These are phyloP conservation scores for Okamejei kenojei DNA, from an alignment of 2,797 vertebrate genomes.

Conservation along the genomic window DNA sequence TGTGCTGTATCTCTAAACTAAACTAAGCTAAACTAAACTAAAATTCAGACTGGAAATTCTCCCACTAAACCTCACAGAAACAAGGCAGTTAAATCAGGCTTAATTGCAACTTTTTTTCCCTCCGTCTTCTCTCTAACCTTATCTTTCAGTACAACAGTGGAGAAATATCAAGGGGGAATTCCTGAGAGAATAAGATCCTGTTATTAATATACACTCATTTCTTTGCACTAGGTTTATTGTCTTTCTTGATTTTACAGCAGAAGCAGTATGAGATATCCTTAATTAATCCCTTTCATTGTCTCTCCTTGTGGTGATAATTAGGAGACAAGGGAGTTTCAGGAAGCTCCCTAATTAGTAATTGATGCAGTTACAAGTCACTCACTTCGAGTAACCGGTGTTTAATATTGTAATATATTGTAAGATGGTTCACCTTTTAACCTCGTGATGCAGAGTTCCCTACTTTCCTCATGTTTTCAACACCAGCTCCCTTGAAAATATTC, in stretches of 20 bases:
- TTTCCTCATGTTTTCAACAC: not conserved
- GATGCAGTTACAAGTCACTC: not conserved
- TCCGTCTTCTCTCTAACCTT: not conserved
- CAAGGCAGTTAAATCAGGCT: not conserved
- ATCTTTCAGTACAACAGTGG: not conserved
- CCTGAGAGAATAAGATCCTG: not conserved
- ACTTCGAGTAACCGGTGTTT: not conserved
- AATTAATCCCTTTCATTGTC: not conserved
- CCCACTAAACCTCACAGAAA: not conserved
- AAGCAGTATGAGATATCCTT: not conserved
- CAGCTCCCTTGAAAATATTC: not conserved
- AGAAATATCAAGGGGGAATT: not conserved
- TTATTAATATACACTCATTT: not conserved
- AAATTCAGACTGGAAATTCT: too few relatives aligned
- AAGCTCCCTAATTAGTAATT: not conserved
- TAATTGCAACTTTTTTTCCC: not conserved
- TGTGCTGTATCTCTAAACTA: too few relatives aligned
- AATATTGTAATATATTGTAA: not conserved
- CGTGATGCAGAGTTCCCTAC: not conserved
- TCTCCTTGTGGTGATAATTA: not conserved
- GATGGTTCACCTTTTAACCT: not conserved
- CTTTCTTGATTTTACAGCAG: not conserved
- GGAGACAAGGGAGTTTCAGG: not conserved
- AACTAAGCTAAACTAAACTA: too few relatives aligned
- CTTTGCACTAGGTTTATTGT: not conserved